phyloP scores from a whole-genome alignment of 2,113 vertebrate genomes.

The Sclerurus mexicanus region DNA sequence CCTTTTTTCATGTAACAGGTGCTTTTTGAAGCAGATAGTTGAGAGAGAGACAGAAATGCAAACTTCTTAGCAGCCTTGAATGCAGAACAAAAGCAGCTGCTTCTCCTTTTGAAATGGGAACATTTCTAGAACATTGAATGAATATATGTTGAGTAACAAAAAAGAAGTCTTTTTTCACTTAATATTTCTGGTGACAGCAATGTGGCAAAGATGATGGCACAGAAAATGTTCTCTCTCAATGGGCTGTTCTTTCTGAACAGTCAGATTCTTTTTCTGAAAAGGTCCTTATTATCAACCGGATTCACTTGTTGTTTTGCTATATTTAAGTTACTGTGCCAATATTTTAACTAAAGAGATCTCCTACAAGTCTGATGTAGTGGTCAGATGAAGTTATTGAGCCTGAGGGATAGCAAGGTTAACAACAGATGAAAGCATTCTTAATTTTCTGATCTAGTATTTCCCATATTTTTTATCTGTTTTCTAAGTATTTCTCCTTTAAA shows the following conservation, averaged over 20 bases:
- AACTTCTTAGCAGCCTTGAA: constrained; percentile 9
- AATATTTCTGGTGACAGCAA: constrained; percentile 8
- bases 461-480: background rate
- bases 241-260: background rate
- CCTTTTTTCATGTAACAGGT: background rate
- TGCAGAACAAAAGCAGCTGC: constrained; percentile 10
- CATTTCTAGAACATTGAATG: background rate
- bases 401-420: background rate
- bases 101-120: constrained; percentile 21
- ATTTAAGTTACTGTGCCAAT: background rate
- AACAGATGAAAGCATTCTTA: background rate
- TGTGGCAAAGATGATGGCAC: background rate
- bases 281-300: background rate
- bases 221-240: background rate
- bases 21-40: background rate
- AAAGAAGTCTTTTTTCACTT: background rate
- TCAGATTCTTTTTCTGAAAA: background rate
- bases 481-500: background rate
- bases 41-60: background rate
- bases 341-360: background rate
- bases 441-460: background rate
- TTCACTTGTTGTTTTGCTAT: background rate
- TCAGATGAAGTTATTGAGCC: background rate
- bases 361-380: background rate
- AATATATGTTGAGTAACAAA: constrained; percentile 29